Conservation (phyloP, 2,113 vertebrate genomes). For the Chionodraco myersi region DNA sequence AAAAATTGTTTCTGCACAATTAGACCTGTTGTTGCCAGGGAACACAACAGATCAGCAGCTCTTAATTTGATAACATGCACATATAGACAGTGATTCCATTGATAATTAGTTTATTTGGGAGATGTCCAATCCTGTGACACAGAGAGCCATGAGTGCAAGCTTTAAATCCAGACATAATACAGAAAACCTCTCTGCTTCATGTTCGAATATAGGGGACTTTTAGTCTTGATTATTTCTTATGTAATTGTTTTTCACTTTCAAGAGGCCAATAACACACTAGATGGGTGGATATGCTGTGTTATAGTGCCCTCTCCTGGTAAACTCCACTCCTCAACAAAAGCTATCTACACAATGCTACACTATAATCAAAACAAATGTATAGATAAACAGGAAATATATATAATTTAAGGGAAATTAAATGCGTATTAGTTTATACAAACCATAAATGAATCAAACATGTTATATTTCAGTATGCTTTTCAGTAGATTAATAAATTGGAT, state of each 20-base stretch:
- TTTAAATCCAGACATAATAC: background rate
- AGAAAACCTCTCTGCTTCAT: background rate
- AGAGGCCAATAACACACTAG: background rate
- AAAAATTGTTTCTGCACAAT: background rate
- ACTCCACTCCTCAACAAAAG: background rate
- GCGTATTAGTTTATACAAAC: too few species aligned
- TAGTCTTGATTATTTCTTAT: background rate
- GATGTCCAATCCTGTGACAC: background rate
- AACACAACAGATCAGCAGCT: conserved; percentile 18
- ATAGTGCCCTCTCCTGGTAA: conserved; percentile 39
- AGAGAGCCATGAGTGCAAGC: background rate
- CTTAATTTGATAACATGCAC: background rate
- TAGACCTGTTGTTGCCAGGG: background rate
- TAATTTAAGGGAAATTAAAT: too few species aligned
- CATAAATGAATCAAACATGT: too few species aligned
- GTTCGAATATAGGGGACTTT: background rate
- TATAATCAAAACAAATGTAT: too few species aligned
- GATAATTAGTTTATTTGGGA: background rate
- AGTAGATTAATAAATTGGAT: too few species aligned
- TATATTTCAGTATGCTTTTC: too few species aligned
- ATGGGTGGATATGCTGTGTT: background rate
- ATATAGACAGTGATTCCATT: conserved; percentile 10
- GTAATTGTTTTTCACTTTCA: background rate
- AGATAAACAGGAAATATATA: too few species aligned
- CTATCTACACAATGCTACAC: background rate